Evolutionary conservation across 1,140 invertebrate species (phyloP), one percentile per base, ranked within the genome.

Genomic region (Lysiphlebus fabarum): DNA sequence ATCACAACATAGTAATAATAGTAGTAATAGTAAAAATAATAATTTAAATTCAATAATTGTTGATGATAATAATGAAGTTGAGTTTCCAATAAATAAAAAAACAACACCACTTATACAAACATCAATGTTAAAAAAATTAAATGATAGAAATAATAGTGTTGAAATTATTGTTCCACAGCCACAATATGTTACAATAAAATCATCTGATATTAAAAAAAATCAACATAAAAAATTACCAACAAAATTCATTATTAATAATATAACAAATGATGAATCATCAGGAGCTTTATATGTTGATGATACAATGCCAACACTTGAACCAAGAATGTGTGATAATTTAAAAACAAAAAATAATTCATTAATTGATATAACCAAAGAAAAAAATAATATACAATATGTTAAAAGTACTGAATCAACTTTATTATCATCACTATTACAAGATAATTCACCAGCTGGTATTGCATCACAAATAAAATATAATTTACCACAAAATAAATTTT

Each of bases 241-340:
- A 17, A 64, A 64, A 47, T 44, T 61, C 2, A 26, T 26, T 26
- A 4, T 26, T 26, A 26, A 26, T 26, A 26, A 26, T 26, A 2
- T 4, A 26, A 4, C 4, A 26, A 26, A 2, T 26, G 17, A 26
- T 26, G 17, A 26, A 7, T 49, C 58, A 44, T 12, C 41, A 26
- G 2, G 7, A 34, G 34, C 34, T 44, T 41, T 11, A 43, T 43
- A 5, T 41, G 6, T n/a, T 10, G 36, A 59, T 14, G 36, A 34
- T 26, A 7, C 11, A 4, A 33, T 34, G 11, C 34, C 12, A 48
- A 17, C 36, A 34, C 2, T 26, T 40, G 58, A 55, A 3, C 38
- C 54, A 7, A 62, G 59, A 14, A 62, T 50, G 47, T 64, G 58
- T 42, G 60, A 63, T 9, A 63, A 63, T 62, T 42, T 61, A 10